Evolutionary conservation across 2,888 invertebrate species (phyloP).

Genomic region (Andrena chrysosceles): DNA sequence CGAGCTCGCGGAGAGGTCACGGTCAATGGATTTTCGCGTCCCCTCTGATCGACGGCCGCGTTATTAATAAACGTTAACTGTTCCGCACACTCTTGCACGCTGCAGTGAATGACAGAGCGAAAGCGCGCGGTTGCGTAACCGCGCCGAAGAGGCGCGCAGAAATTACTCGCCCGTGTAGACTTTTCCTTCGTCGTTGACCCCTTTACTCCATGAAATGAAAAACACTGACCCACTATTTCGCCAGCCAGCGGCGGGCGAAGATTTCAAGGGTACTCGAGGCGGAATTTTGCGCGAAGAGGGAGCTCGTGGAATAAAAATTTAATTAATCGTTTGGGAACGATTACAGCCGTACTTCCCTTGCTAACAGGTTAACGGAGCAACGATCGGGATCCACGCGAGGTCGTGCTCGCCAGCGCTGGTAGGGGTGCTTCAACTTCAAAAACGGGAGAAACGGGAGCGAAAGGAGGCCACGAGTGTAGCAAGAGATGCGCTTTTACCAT

Average conservation of each 20-base stretch:
- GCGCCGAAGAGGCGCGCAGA: background rate
- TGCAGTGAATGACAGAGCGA: slow-evolving; percentile 67
- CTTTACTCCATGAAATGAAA: slow-evolving; percentile 26
- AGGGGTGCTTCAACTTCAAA: slow-evolving; percentile 21
- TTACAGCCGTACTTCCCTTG: background rate
- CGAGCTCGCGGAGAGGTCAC: slow-evolving; percentile 55
- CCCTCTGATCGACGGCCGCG: slow-evolving; percentile 30
- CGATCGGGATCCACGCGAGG: slow-evolving; percentile 20
- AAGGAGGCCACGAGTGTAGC: slow-evolving; percentile 65
- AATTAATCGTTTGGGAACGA: too few species aligned
- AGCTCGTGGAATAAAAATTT: background rate
- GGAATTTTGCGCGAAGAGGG: slow-evolving; percentile 25
- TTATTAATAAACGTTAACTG: slow-evolving; percentile 54
- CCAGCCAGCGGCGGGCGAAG: slow-evolving; percentile 5
- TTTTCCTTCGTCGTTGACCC: slow-evolving; percentile 4
- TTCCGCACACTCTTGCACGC: slow-evolving; percentile 8
- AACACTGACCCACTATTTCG: slow-evolving; percentile 24
- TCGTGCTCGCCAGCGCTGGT: background rate
- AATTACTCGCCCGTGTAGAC: background rate
- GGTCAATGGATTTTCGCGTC: slow-evolving; percentile 53
- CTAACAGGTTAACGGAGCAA: background rate
- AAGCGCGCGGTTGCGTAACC: slow-evolving; percentile 73
- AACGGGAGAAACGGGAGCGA: slow-evolving; percentile 10
- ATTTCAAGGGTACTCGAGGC: slow-evolving; percentile 27
- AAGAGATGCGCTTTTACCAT: slow-evolving; percentile 75